A percentile compares a stretch with the other conserved stretches of the same genome.
These are phyloP conservation scores for Tragelaphus strepsiceros DNA, from an alignment of 2,113 vertebrate species.

Conservation along the genomic window DNA sequence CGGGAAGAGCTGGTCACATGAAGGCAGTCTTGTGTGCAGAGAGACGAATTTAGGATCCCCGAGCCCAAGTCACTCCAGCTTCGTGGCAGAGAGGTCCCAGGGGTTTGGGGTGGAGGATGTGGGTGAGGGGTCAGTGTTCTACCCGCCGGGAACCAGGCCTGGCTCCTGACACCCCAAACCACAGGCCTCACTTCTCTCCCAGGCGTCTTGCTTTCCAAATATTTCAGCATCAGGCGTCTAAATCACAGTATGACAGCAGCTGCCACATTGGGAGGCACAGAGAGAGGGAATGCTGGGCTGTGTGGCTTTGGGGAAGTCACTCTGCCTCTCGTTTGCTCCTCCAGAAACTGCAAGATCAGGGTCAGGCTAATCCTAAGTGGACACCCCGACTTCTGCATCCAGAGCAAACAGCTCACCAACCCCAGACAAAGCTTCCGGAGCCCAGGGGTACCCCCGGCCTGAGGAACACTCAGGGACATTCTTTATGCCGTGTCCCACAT, in stretches of 20 bases:
- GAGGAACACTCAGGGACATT: neutral
- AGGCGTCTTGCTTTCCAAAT: neutral
- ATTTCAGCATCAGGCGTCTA: neutral
- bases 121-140: neutral
- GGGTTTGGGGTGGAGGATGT: rapidly evolving
- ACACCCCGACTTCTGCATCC: neutral
- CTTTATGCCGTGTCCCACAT: neutral
- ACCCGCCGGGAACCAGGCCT: neutral
- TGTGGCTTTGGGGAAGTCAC: neutral
- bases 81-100: neutral
- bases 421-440: neutral
- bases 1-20: neutral
- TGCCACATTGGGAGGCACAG: neutral
- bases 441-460: neutral
- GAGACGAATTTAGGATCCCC: too few species aligned
- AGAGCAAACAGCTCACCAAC: neutral
- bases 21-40: neutral
- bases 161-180: neutral
- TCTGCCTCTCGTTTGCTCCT: neutral
- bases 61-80: neutral
- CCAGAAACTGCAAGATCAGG: rapidly evolving
- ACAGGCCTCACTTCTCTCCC: neutral
- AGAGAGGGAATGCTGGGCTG: neutral
- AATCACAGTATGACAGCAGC: neutral
- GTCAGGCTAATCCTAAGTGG: rapidly evolving